Evolutionary conservation across 2,113 vertebrate species (phyloP), one percentile per base, ranked within the genome.

Genomic region (Strix uralensis): DNA sequence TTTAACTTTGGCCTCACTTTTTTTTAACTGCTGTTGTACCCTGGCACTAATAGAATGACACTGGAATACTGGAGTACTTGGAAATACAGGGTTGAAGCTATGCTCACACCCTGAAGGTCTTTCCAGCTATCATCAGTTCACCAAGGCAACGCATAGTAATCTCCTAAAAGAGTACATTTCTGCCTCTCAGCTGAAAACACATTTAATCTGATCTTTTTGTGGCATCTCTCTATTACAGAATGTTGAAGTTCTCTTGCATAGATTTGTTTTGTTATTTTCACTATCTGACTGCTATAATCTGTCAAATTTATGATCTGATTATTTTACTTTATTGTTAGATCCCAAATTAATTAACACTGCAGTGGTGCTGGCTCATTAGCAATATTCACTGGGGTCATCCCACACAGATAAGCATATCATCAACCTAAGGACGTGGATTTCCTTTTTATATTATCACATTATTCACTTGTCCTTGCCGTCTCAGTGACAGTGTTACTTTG

Each of bases 251-350:
- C 86, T 78, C 63, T 81, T 94, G 79, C 38, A 23, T 58, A n/a
- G 86, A 84, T 91, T 86, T 83, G 27, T 47, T 70, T 71, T 75
- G 73, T 77, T 97, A 61, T 86, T 91, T 97, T 89, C 8, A 44
- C 81, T 74, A 80, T 93, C 75, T 93, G 83, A 97, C 67, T 70
- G 42, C 49, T 86, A 79, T 95, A 92, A 97, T 97, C 67, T 87
- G 75, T 96, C 94, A 94, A 92, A 87, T 98, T 98, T 96, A 94
- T 0, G 10, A 96, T 54, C 83, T 88, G 49, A 55, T 92, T 92
- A 74, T 92, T 88, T 91, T 73, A 49, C 36, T 88, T 93, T 88
- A 89, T 58, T 71, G 38, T 87, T 92, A 93, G 82, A 38, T 78
- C 77, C 55, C 59, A 94, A 92, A 94, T 92, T 95, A 94, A 96